A percentile compares a stretch with the other conserved stretches of the same genome.
These are phyloP conservation scores for Dreissena rostriformis DNA, from an alignment of 1,140 invertebrate species.

Conservation along the genomic window DNA sequence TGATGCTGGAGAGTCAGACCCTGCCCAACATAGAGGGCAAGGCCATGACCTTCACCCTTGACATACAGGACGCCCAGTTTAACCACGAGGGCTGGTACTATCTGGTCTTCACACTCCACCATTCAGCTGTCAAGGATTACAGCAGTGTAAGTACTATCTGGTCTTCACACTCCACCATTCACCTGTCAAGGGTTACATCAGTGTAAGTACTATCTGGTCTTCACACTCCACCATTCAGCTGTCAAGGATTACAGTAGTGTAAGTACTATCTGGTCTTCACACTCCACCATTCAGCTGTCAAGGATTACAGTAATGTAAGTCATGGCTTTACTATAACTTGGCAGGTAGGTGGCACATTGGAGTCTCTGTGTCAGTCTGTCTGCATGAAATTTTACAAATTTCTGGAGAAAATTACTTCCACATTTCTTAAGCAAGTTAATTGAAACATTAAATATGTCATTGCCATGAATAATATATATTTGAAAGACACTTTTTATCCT, in stretches of 20 bases:
- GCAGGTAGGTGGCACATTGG: neutral
- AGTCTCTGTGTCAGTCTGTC: too few relatives aligned
- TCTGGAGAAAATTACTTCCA: too few relatives aligned
- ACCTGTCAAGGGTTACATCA: conserved; percentile 48
- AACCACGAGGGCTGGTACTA: conserved; percentile 55
- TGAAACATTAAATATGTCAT: too few relatives aligned
- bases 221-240: conserved; percentile 40
- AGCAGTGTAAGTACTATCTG: conserved; percentile 49
- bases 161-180: conserved; percentile 38
- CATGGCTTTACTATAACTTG: neutral
- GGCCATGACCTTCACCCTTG: conserved; percentile 40
- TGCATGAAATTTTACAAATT: too few relatives aligned
- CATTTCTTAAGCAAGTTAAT: too few relatives aligned
- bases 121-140: conserved; percentile 45
- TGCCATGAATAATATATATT: too few relatives aligned
- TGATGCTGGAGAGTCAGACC: conserved; percentile 51
- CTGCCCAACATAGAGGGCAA: conserved; percentile 48
- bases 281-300: conserved; percentile 31
- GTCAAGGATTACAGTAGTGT: conserved; percentile 47
- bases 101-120: conserved; percentile 32
- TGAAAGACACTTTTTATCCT: too few relatives aligned
- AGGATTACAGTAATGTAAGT: conserved; percentile 46
- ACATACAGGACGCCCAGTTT: conserved; percentile 50
- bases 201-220: conserved; percentile 38
- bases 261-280: conserved; percentile 43